Conservation (phyloP, 2,888 invertebrate genomes). For the Plutella xylostella region DNA sequence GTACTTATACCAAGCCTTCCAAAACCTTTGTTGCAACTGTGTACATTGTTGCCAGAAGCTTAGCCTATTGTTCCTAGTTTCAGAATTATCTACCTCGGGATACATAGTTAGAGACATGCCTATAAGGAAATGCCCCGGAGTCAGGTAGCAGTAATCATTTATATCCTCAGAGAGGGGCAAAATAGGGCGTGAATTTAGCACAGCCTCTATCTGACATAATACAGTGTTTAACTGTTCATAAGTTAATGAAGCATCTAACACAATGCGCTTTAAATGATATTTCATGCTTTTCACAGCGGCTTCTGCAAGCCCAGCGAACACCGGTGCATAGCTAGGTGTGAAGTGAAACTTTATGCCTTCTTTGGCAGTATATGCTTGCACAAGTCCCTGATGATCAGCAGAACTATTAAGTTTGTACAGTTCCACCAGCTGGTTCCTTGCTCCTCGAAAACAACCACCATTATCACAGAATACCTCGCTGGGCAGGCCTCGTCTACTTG, state of each 20-base stretch:
- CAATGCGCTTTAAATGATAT: conserved; percentile 19
- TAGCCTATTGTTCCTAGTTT: conserved; percentile 7
- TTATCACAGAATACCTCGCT: conserved; percentile 1
- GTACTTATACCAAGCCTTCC: conserved; percentile 12
- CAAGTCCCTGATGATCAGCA: neutral
- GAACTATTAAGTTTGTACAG: neutral
- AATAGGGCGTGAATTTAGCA: conserved; percentile 21
- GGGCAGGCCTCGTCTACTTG: neutral
- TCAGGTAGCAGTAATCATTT: conserved; percentile 19
- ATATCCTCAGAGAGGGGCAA: conserved; percentile 20
- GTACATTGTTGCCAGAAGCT: conserved; percentile 10
- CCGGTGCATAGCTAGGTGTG: conserved; percentile 22
- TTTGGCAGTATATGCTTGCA: neutral
- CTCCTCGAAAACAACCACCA: neutral
- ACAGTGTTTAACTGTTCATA: conserved; percentile 22
- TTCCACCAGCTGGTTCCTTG: conserved; percentile 3
- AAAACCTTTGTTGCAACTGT: conserved; percentile 10
- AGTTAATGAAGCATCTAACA: conserved; percentile 14
- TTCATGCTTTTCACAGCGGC: conserved; percentile 22
- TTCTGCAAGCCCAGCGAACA: conserved; percentile 26
- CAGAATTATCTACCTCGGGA: conserved; percentile 10
- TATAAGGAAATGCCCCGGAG: conserved; percentile 29
- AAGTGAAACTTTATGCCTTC: conserved; percentile 14
- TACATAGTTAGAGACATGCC: conserved; percentile 11
- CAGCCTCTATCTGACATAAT: conserved; percentile 19